A percentile compares a stretch with the other conserved stretches of the same genome.
These are phyloP conservation scores for Gila robusta DNA, from an alignment of 2,797 vertebrate species.

Conservation along the genomic window DNA sequence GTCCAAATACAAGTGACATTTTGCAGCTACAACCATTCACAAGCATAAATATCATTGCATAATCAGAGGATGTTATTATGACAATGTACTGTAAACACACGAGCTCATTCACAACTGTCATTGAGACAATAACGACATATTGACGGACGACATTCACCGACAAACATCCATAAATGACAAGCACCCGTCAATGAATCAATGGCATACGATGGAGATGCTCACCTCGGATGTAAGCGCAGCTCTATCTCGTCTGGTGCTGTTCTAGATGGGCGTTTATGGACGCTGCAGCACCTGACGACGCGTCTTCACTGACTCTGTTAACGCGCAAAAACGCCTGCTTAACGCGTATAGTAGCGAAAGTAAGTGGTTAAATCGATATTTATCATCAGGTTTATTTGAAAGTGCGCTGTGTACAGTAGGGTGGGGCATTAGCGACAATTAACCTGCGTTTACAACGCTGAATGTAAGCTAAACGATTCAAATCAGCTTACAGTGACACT, in stretches of 20 bases:
- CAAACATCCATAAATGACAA: constrained; percentile 15
- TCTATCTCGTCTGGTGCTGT: constrained; percentile 41
- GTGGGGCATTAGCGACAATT: not conserved
- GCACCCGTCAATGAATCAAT: constrained; percentile 14
- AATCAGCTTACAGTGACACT: not conserved
- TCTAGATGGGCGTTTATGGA: constrained; percentile 50
- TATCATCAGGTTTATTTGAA: not conserved
- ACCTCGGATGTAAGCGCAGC: constrained; percentile 53
- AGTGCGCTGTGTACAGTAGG: not conserved
- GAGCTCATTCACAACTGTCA: constrained; percentile 16
- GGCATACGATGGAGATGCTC: constrained; percentile 43
- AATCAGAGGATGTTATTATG: not conserved
- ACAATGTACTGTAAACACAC: not conserved
- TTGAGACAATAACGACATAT: constrained; percentile 8
- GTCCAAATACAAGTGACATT: not conserved
- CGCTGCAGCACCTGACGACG: constrained; percentile 50
- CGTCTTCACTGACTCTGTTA: constrained; percentile 10
- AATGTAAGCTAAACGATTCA: not conserved
- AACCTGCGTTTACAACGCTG: not conserved
- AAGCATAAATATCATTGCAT: constrained; percentile 6
- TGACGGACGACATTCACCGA: constrained; percentile 29
- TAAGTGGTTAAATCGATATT: not conserved
- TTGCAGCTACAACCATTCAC: not conserved
- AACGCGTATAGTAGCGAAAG: not conserved
- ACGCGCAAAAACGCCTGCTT: constrained; percentile 10